Evolutionary conservation across 2,113 vertebrate species (phyloP), one percentile per base, ranked within the genome.

Genomic region (Nestor notabilis): DNA sequence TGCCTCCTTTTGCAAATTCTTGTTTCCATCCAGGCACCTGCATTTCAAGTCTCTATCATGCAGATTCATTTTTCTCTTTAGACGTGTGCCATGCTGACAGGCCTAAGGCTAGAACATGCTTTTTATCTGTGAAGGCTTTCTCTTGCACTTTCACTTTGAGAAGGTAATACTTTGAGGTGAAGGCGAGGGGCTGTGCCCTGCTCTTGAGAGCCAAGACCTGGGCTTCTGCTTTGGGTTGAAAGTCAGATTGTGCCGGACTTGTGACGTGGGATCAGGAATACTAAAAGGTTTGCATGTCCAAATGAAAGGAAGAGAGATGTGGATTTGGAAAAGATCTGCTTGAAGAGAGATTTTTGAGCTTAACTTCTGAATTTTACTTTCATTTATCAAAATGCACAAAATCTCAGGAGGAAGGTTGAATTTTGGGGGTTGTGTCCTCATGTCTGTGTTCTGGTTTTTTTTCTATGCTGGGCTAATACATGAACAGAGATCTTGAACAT

Each of bases 21-120:
- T 2, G 1, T 72, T 87, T 83, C 92, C 83, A 85, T 83, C 69
- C 83, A 82, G 70, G 81, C 91, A 96, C 93, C 95, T 95, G 95
- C 87, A 58, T 92, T 96, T 97, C 65, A 91, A 93, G 52, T 55
- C 81, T 96, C 91, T 95, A 37, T 94, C 93, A 95, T 97, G 96
- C 77, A 96, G 95, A 95, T 96, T 60, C 13, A 2, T 89, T 94
- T 84, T 97, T 93, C 94, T 92, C 89, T 97, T 97, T 96, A 93
- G 96, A 88, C 74, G 9, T 96, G 94, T 97, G 95, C 96, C 94
- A 95, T 92, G 65, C 93, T 96, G 94, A 76, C 83, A 90, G 72
- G 89, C 97, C 94, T 92, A 39, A 43, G 92, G 94, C 92, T 92
- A 91, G 69, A 82, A 79, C 74, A 29, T 63, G 77, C 86, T 92